phyloP scores from a whole-genome alignment of 2,888 invertebrate genomes.

The Diplolepis rosae region DNA sequence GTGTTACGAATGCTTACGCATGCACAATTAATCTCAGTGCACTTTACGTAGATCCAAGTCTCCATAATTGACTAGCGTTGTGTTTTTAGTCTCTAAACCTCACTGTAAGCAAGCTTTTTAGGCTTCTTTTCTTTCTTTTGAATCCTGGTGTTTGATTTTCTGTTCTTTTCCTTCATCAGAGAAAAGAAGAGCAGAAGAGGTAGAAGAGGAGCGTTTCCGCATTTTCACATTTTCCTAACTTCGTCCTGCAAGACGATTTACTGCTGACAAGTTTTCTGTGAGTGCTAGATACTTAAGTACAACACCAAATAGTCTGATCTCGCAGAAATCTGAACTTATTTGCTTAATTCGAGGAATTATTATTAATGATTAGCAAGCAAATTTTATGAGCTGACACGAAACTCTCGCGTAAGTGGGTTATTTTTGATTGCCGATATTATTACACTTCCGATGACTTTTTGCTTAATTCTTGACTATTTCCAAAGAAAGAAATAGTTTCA shows the following conservation, averaged over 20 bases:
- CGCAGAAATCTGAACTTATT: slow-evolving; percentile 15
- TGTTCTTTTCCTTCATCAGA: neutral
- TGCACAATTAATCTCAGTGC: slow-evolving; percentile 38
- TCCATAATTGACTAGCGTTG: slow-evolving; percentile 72
- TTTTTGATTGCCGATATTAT: neutral
- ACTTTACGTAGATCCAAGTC: slow-evolving; percentile 50
- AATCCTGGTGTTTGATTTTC: neutral
- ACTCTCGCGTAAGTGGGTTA: neutral
- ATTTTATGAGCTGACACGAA: neutral
- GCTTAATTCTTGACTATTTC: neutral
- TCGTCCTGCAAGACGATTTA: neutral
- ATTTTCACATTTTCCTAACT: neutral
- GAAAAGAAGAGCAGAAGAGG: neutral
- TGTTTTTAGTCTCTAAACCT: slow-evolving; percentile 42
- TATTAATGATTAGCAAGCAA: neutral
- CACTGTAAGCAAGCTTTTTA: neutral
- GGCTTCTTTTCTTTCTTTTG: neutral
- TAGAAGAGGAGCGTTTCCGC: neutral
- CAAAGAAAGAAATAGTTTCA: slow-evolving; percentile 73
- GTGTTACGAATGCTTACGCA: slow-evolving; percentile 35
- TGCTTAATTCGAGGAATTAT: slow-evolving; percentile 9
- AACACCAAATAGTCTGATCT: slow-evolving; percentile 30
- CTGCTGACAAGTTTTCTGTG: slow-evolving; percentile 7
- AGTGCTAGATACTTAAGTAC: slow-evolving; percentile 27
- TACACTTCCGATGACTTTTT: neutral